phyloP scores from a whole-genome alignment of 1,140 invertebrate species.

The Lucilia sericata region DNA sequence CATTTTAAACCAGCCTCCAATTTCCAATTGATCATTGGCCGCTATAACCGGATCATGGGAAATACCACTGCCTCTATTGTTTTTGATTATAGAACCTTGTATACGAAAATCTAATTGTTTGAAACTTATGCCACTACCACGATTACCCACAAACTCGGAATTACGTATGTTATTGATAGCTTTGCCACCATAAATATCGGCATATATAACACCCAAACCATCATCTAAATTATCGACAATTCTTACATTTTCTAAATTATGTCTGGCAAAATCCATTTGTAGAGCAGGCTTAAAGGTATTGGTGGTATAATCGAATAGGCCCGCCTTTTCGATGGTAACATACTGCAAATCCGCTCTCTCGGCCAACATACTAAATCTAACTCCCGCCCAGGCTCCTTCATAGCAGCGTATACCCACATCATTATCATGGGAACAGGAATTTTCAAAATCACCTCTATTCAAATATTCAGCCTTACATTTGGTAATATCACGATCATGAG shows the following conservation, averaged over 20 bases:
- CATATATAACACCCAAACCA: slow-evolving; percentile 89
- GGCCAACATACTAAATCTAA: slow-evolving; percentile 88
- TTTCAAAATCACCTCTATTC: slow-evolving; percentile 81
- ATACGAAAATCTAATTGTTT: slow-evolving; percentile 88
- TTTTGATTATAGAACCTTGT: slow-evolving; percentile 80
- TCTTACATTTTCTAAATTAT: slow-evolving; percentile 87
- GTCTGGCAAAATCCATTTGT: slow-evolving; percentile 95
- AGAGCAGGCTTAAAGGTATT: slow-evolving; percentile 92
- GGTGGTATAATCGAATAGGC: slow-evolving; percentile 92
- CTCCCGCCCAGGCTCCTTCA: slow-evolving; percentile 91
- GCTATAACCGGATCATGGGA: slow-evolving; percentile 91
- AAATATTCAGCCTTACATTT: slow-evolving; percentile 82
- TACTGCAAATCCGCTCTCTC: slow-evolving; percentile 89
- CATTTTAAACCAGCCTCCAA: slow-evolving; percentile 90
- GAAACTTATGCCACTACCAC: slow-evolving; percentile 88
- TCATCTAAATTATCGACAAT: slow-evolving; percentile 87
- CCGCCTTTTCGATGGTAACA: slow-evolving; percentile 90
- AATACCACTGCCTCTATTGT: slow-evolving; percentile 90
- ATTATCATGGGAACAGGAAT: slow-evolving; percentile 88
- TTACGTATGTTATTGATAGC: slow-evolving; percentile 87
- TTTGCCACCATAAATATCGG: slow-evolving; percentile 88
- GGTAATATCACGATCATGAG: slow-evolving; percentile 92
- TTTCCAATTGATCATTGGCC: slow-evolving; percentile 86
- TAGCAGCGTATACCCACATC: slow-evolving; percentile 92
- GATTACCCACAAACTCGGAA: slow-evolving; percentile 89